These are phyloP conservation scores for Brachirus orientalis DNA, from an alignment of 2,113 vertebrate species.

Conservation along the genomic window DNA sequence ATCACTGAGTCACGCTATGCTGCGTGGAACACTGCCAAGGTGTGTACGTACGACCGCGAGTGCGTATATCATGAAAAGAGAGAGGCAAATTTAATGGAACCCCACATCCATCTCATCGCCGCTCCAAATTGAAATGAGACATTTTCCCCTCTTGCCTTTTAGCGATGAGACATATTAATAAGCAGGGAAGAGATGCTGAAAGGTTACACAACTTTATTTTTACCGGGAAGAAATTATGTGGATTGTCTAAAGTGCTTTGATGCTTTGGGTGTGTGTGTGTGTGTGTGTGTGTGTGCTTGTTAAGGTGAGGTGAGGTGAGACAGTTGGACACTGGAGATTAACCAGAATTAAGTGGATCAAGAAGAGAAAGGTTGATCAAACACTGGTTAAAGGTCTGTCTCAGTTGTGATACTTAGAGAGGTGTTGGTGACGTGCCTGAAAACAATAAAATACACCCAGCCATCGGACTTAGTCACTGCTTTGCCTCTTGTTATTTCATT, in stretches of 20 bases:
- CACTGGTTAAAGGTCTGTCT: conserved; percentile 47
- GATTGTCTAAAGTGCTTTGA: conserved; percentile 40
- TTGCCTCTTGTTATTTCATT: conserved; percentile 17
- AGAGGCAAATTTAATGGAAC: conserved; percentile 58
- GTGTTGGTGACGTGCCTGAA: conserved; percentile 15
- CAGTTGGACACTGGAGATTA: conserved; percentile 34
- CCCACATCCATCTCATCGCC: conserved; percentile 61
- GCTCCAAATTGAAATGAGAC: conserved; percentile 79
- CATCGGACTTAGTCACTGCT: background rate
- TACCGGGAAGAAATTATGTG: conserved; percentile 20
- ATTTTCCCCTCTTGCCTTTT: conserved; percentile 76
- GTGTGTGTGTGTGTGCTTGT: background rate
- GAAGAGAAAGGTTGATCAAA: conserved; percentile 56
- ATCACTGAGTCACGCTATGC: conserved; percentile 57
- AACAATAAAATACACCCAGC: background rate
- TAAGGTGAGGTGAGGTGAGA: conserved; percentile 23
- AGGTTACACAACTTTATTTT: conserved; percentile 67
- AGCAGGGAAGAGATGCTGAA: conserved; percentile 60
- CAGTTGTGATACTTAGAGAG: conserved; percentile 20
- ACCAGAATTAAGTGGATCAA: conserved; percentile 39
- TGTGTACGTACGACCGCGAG: conserved; percentile 37
- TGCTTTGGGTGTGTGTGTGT: conserved; percentile 36
- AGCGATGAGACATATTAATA: conserved; percentile 74
- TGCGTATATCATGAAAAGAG: conserved; percentile 45
- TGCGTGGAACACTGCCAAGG: conserved; percentile 41